Evolutionary conservation across 2,888 invertebrate species (phyloP).

Genomic region (Caenorhabditis sp.): DNA sequence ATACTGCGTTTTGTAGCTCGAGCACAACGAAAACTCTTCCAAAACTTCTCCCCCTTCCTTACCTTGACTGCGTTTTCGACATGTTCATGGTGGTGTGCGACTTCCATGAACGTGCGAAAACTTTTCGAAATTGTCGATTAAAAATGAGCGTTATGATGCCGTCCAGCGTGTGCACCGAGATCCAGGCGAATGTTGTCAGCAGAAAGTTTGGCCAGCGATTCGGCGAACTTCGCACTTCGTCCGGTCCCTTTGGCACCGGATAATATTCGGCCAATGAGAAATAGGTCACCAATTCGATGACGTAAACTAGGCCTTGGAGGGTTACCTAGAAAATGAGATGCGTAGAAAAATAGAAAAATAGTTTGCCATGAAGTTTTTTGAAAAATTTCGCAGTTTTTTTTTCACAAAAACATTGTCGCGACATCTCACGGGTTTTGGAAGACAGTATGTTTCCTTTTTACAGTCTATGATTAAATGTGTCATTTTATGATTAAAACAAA

Average conservation of each 20-base stretch:
- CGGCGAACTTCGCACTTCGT: slow-evolving; percentile 13
- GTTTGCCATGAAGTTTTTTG: too few relatives aligned
- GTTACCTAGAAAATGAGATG: slow-evolving; percentile 36
- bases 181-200: slow-evolving; percentile 53
- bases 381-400: too few relatives aligned
- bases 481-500: too few relatives aligned
- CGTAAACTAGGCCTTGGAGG: slow-evolving; percentile 48
- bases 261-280: slow-evolving; percentile 41
- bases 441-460: too few relatives aligned
- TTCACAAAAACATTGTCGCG: too few relatives aligned
- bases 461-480: too few relatives aligned
- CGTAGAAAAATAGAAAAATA: too few relatives aligned
- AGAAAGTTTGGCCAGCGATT: slow-evolving; percentile 56
- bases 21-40: neutral
- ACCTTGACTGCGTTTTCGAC: slow-evolving; percentile 43
- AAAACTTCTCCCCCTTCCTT: neutral
- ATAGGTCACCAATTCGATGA: slow-evolving; percentile 49
- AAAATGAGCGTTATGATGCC: slow-evolving; percentile 48
- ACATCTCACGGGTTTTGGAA: too few relatives aligned
- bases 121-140: slow-evolving; percentile 48
- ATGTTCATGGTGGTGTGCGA: slow-evolving; percentile 24
- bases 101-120: slow-evolving; percentile 31
- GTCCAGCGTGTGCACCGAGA: slow-evolving; percentile 47
- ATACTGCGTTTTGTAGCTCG: neutral
- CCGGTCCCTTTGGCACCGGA: slow-evolving; percentile 24